Evolutionary conservation across 2,888 invertebrate genomes (phyloP), one percentile per base, ranked within the genome.

Genomic region (Zygaena filipendulae): DNA sequence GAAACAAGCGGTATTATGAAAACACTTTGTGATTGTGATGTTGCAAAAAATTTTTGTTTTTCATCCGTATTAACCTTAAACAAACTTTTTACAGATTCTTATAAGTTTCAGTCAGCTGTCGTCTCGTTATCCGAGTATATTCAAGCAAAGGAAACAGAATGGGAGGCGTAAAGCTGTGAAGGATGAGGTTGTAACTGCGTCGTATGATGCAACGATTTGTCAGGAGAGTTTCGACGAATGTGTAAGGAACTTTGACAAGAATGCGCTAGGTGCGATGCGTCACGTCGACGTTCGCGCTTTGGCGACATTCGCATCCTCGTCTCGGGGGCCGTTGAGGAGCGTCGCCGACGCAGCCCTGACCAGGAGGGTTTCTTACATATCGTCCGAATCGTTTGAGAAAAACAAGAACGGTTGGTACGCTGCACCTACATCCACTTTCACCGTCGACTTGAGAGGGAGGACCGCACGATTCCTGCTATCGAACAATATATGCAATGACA

Each of bases 41-140:
- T 16, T 16, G 16, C 7, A 6, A 16, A 16, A 16, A 16, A 4
- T 16, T 55, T 67, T 67, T 67, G 66, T 67, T 67, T 64, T 42
- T 43, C 43, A 49, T 56, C 52, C n/a, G n/a, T n/a, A n/a, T n/a
- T n/a, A n/a, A n/a, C n/a, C n/a, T n/a, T n/a, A n/a, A n/a, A n/a
- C n/a, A n/a, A n/a, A n/a, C n/a, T 59, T 61, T 50, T 77, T 75
- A 47, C 71, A 81, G 81, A 67, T 80, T 61, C 63, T 81, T 60
- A 66, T 79, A 61, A 77, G 66, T 67, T 68, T 80, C 61, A 74
- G 71, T 42, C 81, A 80, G 48, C 46, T 81, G 52, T 71, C 80
- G 35, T 52, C 72, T 34, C 59, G 80, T 39, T 79, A 77, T 46
- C 57, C 72, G 33, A 61, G 62, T 52, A 43, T 71, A 49, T 75